Percentiles rank a stretch among this genome's conserved stretches.
Evolutionary conservation across 2,888 invertebrate genomes (phyloP).

Genomic region (Drosophila quasianomalipes): DNA sequence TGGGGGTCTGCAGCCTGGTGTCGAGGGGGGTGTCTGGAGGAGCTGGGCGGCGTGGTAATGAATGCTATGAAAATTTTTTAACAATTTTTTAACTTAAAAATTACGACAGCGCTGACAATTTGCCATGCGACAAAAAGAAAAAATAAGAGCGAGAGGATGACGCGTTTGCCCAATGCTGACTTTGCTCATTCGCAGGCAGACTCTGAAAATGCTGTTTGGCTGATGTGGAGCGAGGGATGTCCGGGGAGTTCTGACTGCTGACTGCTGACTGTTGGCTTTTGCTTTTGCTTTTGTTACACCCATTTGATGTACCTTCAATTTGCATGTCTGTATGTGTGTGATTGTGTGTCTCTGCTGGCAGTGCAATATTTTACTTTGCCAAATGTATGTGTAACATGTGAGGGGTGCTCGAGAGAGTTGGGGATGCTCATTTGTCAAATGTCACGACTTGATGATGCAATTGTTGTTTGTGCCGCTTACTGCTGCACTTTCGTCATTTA

Average conservation of each 20-base stretch:
- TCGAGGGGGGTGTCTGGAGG: constrained; percentile 8
- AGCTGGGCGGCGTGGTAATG: constrained; percentile 66
- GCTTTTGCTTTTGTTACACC: constrained; percentile 72
- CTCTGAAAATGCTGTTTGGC: constrained; percentile 27
- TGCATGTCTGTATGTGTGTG: constrained; percentile 36
- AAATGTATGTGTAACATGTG: constrained; percentile 49
- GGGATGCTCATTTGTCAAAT: constrained; percentile 80
- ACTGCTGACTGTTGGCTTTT: constrained; percentile 68
- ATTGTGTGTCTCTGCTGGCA: constrained; percentile 34
- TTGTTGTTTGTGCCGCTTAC: constrained; percentile 55
- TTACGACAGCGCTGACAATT: constrained; percentile 80
- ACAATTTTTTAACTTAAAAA: constrained; percentile 82
- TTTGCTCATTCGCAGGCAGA: constrained; percentile 47
- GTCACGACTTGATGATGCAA: constrained; percentile 82
- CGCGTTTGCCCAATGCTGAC: constrained; percentile 37
- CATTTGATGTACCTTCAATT: constrained; percentile 77
- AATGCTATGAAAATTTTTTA: constrained; percentile 75
- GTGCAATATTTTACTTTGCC: constrained; percentile 75
- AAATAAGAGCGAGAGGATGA: background rate
- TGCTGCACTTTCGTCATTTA: constrained; percentile 68
- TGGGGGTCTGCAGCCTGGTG: constrained; percentile 9
- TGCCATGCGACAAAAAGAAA: constrained; percentile 61
- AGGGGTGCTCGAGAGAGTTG: constrained; percentile 5
- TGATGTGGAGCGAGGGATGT: constrained; percentile 3
- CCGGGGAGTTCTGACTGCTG: constrained; percentile 20